A percentile compares a stretch with the other conserved stretches of the same genome.
Conservation (phyloP, 2,113 vertebrate genomes). For the Ariopsis seemanni region DNA sequence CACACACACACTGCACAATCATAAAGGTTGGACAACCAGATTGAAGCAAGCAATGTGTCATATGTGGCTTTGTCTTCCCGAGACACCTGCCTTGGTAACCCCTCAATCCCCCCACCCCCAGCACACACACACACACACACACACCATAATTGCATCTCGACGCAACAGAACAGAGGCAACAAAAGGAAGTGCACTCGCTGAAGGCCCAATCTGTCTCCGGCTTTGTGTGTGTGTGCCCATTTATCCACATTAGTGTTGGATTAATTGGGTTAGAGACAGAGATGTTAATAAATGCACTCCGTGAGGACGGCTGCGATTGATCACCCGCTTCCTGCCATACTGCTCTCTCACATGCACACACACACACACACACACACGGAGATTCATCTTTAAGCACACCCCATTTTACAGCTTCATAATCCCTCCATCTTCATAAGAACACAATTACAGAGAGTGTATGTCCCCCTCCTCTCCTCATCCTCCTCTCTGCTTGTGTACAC, state of each 20-base stretch:
- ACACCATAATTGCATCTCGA: conserved; percentile 43
- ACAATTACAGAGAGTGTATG: conserved; percentile 26
- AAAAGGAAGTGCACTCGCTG: conserved; percentile 42
- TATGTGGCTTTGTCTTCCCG: conserved; percentile 40
- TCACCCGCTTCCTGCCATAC: conserved; percentile 33
- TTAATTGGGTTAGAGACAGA: conserved; percentile 56
- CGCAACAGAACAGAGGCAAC: conserved; percentile 37
- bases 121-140: conserved; percentile 6
- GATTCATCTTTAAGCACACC: conserved; percentile 32
- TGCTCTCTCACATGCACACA: conserved; percentile 25
- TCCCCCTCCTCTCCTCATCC: background rate
- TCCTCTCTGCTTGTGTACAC: background rate
- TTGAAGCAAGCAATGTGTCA: conserved; percentile 5
- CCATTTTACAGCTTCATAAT: conserved; percentile 49
- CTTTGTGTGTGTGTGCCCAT: conserved; percentile 47
- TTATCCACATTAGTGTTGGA: conserved; percentile 56
- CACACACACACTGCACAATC: background rate
- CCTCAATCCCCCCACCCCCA: background rate
- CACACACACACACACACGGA: conserved; percentile 19
- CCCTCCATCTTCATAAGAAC: conserved; percentile 44
- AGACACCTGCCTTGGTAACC: conserved; percentile 42
- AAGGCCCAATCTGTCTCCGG: conserved; percentile 47
- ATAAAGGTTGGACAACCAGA: conserved; percentile 5
- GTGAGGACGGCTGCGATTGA: conserved; percentile 48
- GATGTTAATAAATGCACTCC: conserved; percentile 56